A percentile compares a stretch with the other conserved stretches of the same genome.
Conservation (phyloP, 2,113 vertebrate genomes). For the Ceyx margarethae region DNA sequence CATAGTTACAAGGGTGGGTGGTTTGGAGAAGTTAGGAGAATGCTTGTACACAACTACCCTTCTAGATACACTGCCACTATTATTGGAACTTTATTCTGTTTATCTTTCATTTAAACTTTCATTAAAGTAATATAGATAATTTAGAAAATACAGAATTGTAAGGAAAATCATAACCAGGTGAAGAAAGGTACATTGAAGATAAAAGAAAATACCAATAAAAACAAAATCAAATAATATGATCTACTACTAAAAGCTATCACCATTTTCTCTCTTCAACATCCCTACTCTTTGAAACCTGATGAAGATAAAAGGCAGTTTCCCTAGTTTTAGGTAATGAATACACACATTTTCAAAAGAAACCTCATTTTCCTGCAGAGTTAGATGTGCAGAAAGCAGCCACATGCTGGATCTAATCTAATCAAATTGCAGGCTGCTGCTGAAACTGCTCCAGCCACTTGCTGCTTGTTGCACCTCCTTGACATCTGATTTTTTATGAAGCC, state of each 20-base stretch:
- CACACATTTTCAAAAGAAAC: background rate
- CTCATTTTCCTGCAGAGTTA: background rate
- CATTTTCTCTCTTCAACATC: background rate
- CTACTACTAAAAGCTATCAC: background rate
- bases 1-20: background rate
- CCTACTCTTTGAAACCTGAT: background rate
- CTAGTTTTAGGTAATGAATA: background rate
- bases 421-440: background rate
- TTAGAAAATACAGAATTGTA: background rate
- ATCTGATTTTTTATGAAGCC: background rate
- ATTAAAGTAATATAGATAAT: background rate
- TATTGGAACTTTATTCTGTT: background rate
- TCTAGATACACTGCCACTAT: rapidly evolving
- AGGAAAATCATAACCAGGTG: background rate
- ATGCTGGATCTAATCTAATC: background rate
- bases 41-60: background rate
- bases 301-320: background rate
- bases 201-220: background rate
- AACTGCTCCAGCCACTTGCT: background rate
- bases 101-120: background rate
- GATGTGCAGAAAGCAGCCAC: background rate
- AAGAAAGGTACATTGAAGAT: background rate
- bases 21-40: background rate
- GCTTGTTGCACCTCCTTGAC: background rate
- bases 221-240: background rate